Evolutionary conservation across 2,888 invertebrate genomes (phyloP), one percentile per base, ranked within the genome.

Genomic region (Nomada ferruginata): DNA sequence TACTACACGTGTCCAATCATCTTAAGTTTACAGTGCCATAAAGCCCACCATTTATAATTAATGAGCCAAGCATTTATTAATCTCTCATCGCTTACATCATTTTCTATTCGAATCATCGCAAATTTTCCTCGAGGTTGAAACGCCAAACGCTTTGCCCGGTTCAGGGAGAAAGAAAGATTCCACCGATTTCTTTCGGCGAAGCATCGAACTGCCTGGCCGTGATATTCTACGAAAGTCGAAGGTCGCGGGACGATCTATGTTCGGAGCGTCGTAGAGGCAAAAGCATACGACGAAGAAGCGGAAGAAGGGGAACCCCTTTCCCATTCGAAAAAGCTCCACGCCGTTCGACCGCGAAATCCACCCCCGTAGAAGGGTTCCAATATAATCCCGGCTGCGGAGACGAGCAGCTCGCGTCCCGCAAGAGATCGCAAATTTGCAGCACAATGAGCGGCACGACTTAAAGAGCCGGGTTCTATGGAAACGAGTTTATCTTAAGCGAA

Each of bases 401-500:
- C 36, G 20, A n/a, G 68, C 44, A 18, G 20, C 73, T 50, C 44
- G 52, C 44, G 79, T 64, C 53, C 61, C 75, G 66, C 70, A 59
- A 57, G 50, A 74, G 78, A 70, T 77, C 71, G 64, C 84, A 79
- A 87, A 87, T 87, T 86, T 79, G 73, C 85, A 83, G 83, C 70
- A 87, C 85, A 87, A 87, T 87, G 87, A 85, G 66, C 75, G 52
- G 63, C 69, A 76, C 69, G 79, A 70, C 74, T 85, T 83, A 72
- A 80, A 84, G 64, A 75, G 66, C 63, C 66, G 60, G 68, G 65
- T 55, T 63, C 66, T 82, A 84, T 82, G 79, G 76, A 81, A 87
- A 86, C 77, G 86, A 87, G 79, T 87, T 80, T 87, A 87, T 82
- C 76, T 87, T 74, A 82, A 87, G 77, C 74, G 73, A 81, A 76